Conservation (phyloP, 1,140 invertebrate genomes). For the Euglossa dilemma region DNA sequence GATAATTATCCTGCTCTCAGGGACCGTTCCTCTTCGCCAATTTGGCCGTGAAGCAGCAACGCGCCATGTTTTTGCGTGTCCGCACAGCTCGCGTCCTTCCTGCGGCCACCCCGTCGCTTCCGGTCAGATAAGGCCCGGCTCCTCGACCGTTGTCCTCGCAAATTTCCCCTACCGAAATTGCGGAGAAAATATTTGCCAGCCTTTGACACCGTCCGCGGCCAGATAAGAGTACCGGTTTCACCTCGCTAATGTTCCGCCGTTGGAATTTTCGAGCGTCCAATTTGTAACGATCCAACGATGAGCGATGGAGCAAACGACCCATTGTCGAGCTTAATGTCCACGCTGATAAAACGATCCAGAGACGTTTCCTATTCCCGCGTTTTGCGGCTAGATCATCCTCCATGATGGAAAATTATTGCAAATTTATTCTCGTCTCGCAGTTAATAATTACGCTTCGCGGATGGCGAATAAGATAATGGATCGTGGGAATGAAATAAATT, state of each 20-base stretch:
- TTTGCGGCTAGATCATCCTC: too few species aligned
- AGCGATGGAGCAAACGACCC: neutral
- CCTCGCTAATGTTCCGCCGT: too few species aligned
- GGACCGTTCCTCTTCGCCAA: neutral
- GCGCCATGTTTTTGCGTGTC: neutral
- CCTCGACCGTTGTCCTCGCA: neutral
- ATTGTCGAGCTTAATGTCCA: neutral
- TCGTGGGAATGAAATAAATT: too few species aligned
- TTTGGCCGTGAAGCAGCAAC: neutral
- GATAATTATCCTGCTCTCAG: constrained; percentile 32
- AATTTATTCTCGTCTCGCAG: too few species aligned
- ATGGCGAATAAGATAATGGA: too few species aligned
- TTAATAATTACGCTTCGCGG: too few species aligned
- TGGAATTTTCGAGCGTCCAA: neutral
- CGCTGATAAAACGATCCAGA: too few species aligned
- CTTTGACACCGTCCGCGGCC: neutral
- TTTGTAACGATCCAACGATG: neutral
- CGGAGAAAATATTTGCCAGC: neutral
- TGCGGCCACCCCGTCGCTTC: neutral
- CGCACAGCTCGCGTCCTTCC: neutral
- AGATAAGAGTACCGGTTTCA: neutral
- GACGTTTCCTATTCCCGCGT: too few species aligned
- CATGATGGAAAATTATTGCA: neutral
- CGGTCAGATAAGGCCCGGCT: constrained; percentile 12
- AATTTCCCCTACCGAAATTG: neutral